Percentiles rank a stretch among this genome's conserved stretches.
phyloP scores from a whole-genome alignment of 1,140 invertebrate species.

The Trachymyrmex cornetzi region DNA sequence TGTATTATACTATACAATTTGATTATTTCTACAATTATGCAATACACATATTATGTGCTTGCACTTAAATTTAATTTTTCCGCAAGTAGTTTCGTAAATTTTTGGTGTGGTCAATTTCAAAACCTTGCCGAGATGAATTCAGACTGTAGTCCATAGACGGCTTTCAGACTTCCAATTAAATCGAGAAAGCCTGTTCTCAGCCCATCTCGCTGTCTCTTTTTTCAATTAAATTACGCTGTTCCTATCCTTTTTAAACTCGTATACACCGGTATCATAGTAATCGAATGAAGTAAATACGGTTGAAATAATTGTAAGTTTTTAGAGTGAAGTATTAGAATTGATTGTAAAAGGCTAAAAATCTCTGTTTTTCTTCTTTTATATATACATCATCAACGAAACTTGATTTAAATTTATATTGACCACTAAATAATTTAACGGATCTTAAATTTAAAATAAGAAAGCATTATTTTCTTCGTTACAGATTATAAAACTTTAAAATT shows the following conservation, averaged over 20 bases:
- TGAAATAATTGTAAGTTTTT: constrained; percentile 41
- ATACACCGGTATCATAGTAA: not conserved
- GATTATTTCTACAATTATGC: not conserved
- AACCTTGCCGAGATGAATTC: constrained; percentile 27
- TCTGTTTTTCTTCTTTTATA: constrained; percentile 43
- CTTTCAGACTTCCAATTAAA: constrained; percentile 75
- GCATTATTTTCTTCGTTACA: constrained; percentile 7
- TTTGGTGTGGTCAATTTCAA: constrained; percentile 62
- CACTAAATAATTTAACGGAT: constrained; percentile 28
- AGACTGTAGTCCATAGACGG: constrained; percentile 18
- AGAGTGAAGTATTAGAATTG: not conserved
- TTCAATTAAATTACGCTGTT: constrained; percentile 69
- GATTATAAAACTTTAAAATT: constrained; percentile 50
- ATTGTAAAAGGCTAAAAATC: constrained; percentile 48
- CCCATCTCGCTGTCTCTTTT: constrained; percentile 31
- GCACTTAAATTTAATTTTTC: not conserved
- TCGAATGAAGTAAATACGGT: constrained; percentile 26
- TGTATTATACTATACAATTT: not conserved
- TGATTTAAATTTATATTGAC: not conserved
- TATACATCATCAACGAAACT: constrained; percentile 6
- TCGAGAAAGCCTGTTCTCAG: constrained; percentile 52
- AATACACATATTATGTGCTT: not conserved
- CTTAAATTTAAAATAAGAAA: constrained; percentile 16
- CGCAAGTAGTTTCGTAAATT: constrained; percentile 29
- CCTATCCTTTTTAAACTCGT: not conserved